These are phyloP conservation scores for Parelbella ahira DNA, from an alignment of 2,888 invertebrate species.

Conservation along the genomic window DNA sequence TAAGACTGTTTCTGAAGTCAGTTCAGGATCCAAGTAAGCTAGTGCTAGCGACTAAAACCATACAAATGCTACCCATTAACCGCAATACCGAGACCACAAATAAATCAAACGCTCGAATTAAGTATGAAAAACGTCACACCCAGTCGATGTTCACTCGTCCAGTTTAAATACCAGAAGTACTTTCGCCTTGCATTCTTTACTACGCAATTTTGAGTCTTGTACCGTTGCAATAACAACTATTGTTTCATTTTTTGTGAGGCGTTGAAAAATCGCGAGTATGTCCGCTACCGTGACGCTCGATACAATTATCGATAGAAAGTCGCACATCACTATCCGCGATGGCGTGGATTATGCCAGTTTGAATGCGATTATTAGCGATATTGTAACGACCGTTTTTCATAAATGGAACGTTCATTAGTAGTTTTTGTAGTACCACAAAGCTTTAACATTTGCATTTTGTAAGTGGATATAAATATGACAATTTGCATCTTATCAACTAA, in stretches of 20 bases:
- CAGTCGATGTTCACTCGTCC: conserved; percentile 23
- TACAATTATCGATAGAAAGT: conserved; percentile 31
- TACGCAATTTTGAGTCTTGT: background rate
- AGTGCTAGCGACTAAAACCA: no score
- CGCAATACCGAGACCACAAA: no score
- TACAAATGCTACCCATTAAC: no score
- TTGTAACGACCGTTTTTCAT: no score
- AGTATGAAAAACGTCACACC: conserved; percentile 24
- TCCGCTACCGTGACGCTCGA: conserved; percentile 29
- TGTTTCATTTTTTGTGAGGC: background rate
- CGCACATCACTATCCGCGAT: conserved; percentile 28
- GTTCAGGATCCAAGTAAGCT: no score
- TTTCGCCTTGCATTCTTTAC: conserved; percentile 26
- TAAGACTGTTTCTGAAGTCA: no score
- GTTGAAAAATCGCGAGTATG: conserved; percentile 25
- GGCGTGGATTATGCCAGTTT: conserved; percentile 14
- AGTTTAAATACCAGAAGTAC: conserved; percentile 28
- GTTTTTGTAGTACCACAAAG: no score
- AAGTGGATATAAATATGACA: no score
- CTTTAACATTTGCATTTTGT: no score
- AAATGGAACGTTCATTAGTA: no score
- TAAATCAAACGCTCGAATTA: conserved; percentile 8
- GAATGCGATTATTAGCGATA: background rate
- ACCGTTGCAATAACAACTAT: background rate
- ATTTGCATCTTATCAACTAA: no score